These are phyloP conservation scores for Dunckerocampus dactyliophorus DNA, from an alignment of 2,113 vertebrate species.

Conservation along the genomic window DNA sequence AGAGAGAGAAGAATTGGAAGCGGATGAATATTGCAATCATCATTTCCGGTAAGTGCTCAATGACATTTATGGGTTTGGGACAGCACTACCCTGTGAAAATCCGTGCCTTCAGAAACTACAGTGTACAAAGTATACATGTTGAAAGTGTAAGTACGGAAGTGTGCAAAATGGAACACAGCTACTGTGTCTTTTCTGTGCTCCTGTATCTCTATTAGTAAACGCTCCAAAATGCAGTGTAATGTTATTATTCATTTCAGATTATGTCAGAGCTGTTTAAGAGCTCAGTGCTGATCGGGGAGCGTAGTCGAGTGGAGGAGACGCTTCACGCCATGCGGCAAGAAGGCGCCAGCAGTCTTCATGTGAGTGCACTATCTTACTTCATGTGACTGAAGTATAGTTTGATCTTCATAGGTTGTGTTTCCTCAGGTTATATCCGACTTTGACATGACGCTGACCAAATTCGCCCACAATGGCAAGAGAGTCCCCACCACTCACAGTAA, in stretches of 20 bases:
- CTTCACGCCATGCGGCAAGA: slow-evolving; percentile 49
- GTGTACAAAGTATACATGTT: no score
- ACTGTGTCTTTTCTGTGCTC: no score
- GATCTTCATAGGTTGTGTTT: neutral
- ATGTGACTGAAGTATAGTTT: neutral
- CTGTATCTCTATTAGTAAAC: neutral
- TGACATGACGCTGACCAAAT: slow-evolving; percentile 87
- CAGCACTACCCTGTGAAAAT: no score
- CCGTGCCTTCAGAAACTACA: no score
- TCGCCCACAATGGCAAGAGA: slow-evolving; percentile 75
- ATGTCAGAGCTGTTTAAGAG: slow-evolving; percentile 51
- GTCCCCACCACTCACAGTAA: slow-evolving; percentile 87
- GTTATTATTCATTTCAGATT: slow-evolving; percentile 6
- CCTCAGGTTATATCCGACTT: slow-evolving; percentile 87
- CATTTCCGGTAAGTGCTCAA: no score
- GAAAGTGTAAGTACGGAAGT: no score
- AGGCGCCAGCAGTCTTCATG: slow-evolving; percentile 53
- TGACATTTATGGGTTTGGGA: no score
- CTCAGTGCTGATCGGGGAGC: slow-evolving; percentile 56
- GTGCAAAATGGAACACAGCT: no score
- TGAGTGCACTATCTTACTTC: slow-evolving; percentile 1
- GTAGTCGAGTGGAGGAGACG: slow-evolving; percentile 47
- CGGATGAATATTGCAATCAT: no score
- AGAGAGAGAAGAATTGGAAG: no score
- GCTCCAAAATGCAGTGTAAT: no score